Base-by-base conservation (phyloP, 2,113 vertebrate genomes). In the Octodon degus region DNA sequence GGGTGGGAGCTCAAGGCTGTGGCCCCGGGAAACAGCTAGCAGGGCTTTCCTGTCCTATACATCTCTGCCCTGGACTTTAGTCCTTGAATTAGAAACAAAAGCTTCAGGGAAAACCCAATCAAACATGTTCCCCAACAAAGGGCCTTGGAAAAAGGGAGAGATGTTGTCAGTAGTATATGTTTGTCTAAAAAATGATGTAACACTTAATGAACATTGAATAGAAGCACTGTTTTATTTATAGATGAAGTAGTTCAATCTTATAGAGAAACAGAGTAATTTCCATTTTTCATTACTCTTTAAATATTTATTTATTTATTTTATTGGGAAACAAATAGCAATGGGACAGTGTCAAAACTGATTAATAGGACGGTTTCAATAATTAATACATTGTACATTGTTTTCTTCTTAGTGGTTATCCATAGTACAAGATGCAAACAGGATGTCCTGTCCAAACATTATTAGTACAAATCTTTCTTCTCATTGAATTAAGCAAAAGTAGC, bases 1-100 rank as follows among this genome's bases (percentile, higher is more conserved):
- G 7, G 30, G 5, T 7, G 8, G 43, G 76, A 34, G 19, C 40
- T 9, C 8, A 0, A 4, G 5, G 30, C 5, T 9, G 2, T 8
- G 7, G 34, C 50, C 68, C 86, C 32, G 8, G 24, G 16, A 24
- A 8, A 0, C 1, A 9, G 1, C 55, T 22, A 2, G 17, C 34
- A 7, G 1, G 1, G 8, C 47, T 74, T 81, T 83, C 47, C 63
- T 70, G n/a, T 8, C 47, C 55, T n/a, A 30, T 50, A 32, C 8
- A 53, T 74, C 67, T 77, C 53, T 19, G 40, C n/a, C n/a, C 43
- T 40, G 20, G n/a, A 34, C 58, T 53, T 84, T 62, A 76, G 16
- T 37, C 95, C 63, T 84, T 40, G 50, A 37, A 34, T 80, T 58
- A 84, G 87, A 95, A 90, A 58, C 30, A 55, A 17, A 27, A 55